Percentiles rank a stretch among this genome's conserved stretches.
Evolutionary conservation across 2,113 vertebrate genomes (phyloP).

Genomic region (Ammodramus savannarum): DNA sequence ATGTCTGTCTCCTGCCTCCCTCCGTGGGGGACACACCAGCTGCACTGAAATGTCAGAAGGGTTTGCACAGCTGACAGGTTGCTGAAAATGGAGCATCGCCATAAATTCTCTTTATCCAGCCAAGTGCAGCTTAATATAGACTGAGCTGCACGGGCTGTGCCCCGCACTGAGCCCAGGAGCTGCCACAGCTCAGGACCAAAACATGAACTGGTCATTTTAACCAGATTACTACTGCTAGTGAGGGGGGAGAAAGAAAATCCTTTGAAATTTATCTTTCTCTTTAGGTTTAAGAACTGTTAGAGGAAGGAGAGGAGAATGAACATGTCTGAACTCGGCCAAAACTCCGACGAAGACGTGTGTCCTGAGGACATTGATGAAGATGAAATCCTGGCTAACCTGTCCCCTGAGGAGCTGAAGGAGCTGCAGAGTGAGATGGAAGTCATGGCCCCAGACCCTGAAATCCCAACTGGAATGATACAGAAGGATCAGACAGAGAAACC

Average conservation of each 20-base stretch:
- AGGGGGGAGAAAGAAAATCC: fast-evolving
- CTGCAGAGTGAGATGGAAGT: slow-evolving; percentile 94
- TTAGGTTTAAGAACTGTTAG: background rate
- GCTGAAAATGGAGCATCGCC: slow-evolving; percentile 74
- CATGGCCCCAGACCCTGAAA: slow-evolving; percentile 88
- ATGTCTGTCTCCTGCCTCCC: background rate
- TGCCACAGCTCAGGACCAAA: slow-evolving; percentile 19
- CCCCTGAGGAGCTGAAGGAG: slow-evolving; percentile 89
- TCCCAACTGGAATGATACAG: slow-evolving; percentile 92
- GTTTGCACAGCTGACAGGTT: slow-evolving; percentile 82
- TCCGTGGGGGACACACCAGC: slow-evolving; percentile 68
- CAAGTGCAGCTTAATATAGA: slow-evolving; percentile 89
- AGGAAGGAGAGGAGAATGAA: background rate
- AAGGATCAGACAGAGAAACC: slow-evolving; percentile 90
- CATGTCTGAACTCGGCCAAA: slow-evolving; percentile 71
- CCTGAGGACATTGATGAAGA: slow-evolving; percentile 87
- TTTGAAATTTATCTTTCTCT: background rate
- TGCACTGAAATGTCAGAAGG: slow-evolving; percentile 86
- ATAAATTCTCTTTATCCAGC: slow-evolving; percentile 84
- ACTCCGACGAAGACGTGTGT: slow-evolving; percentile 59
- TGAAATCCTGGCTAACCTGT: slow-evolving; percentile 90
- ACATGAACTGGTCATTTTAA: background rate
- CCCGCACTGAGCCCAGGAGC: background rate
- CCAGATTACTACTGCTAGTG: background rate
- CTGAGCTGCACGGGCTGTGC: slow-evolving; percentile 9